A percentile compares a stretch with the other conserved stretches of the same genome.
These are phyloP conservation scores for Xerus rutilus DNA, from an alignment of 2,797 vertebrate genomes.

Conservation along the genomic window DNA sequence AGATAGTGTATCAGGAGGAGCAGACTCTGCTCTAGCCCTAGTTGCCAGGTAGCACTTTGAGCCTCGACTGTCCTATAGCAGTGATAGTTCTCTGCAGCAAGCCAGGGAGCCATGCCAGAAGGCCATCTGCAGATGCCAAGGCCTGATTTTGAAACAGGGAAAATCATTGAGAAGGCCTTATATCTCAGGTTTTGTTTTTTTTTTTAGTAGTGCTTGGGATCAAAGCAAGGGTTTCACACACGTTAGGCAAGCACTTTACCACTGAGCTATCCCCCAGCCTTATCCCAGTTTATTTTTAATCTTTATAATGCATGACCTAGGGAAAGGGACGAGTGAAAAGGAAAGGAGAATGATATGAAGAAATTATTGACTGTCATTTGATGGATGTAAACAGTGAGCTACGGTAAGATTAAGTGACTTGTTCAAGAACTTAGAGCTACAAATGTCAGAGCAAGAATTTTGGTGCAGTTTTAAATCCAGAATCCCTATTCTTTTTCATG, in stretches of 20 bases:
- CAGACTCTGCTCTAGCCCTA: background rate
- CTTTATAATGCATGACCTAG: background rate
- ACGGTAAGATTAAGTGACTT: slow-evolving; percentile 32
- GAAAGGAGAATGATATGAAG: background rate
- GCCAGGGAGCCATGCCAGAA: background rate
- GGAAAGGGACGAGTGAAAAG: background rate
- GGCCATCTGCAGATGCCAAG: background rate
- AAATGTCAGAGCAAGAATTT: slow-evolving; percentile 49
- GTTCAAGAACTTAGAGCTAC: slow-evolving; percentile 27
- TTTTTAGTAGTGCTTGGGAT: background rate
- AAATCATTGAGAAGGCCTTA: background rate
- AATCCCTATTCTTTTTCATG: slow-evolving; percentile 17
- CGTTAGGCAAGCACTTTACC: background rate
- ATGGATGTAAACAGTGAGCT: background rate
- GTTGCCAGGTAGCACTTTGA: background rate
- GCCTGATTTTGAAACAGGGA: slow-evolving; percentile 25
- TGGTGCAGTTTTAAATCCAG: slow-evolving; percentile 39
- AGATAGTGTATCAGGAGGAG: background rate
- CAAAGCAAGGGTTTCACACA: background rate
- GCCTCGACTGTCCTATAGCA: background rate
- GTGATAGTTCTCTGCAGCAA: background rate
- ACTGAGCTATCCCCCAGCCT: background rate
- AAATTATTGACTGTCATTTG: slow-evolving; percentile 35
- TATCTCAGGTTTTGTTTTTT: background rate
- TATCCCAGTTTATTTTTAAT: slow-evolving; percentile 12